Conservation (phyloP, 1,140 invertebrate genomes). For the Bursaphelenchus mucronatus region DNA sequence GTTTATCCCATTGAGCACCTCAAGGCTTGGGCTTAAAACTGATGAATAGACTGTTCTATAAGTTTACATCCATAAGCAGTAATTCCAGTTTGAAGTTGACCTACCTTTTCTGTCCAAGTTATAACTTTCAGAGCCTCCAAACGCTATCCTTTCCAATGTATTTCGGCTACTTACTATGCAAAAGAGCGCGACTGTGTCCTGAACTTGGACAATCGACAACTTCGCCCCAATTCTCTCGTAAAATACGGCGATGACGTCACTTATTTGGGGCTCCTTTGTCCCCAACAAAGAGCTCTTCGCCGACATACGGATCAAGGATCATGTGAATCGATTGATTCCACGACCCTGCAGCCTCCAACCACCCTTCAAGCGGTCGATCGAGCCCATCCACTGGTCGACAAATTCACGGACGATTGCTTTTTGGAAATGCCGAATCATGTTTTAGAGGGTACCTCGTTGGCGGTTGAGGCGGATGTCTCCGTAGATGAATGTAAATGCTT, state of each 20-base stretch:
- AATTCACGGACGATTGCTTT: conserved; percentile 52
- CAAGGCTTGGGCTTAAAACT: too few species aligned
- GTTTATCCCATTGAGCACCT: too few species aligned
- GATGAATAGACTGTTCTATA: too few species aligned
- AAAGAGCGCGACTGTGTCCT: conserved; percentile 54
- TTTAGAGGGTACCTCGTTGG: conserved; percentile 50
- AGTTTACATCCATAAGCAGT: too few species aligned
- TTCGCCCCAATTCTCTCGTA: conserved; percentile 40
- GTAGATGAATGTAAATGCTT: conserved; percentile 56
- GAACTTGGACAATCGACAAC: conserved; percentile 52
- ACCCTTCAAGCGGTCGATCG: too few species aligned
- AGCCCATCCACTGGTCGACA: background rate
- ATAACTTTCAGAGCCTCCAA: conserved; percentile 37
- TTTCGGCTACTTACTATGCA: conserved; percentile 57
- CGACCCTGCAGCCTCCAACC: too few species aligned
- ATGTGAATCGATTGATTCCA: too few species aligned
- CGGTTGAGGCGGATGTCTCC: conserved; percentile 26
- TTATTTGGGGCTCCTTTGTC: conserved; percentile 52
- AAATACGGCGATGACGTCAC: conserved; percentile 32
- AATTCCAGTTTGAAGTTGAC: background rate
- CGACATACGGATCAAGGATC: conserved; percentile 9
- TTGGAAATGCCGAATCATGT: conserved; percentile 56
- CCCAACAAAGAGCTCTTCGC: conserved; percentile 18
- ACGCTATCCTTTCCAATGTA: conserved; percentile 56
- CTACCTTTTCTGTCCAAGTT: conserved; percentile 10